These are phyloP conservation scores for Scaptomyza pallida DNA, from an alignment of 1,140 invertebrate genomes.

Conservation along the genomic window DNA sequence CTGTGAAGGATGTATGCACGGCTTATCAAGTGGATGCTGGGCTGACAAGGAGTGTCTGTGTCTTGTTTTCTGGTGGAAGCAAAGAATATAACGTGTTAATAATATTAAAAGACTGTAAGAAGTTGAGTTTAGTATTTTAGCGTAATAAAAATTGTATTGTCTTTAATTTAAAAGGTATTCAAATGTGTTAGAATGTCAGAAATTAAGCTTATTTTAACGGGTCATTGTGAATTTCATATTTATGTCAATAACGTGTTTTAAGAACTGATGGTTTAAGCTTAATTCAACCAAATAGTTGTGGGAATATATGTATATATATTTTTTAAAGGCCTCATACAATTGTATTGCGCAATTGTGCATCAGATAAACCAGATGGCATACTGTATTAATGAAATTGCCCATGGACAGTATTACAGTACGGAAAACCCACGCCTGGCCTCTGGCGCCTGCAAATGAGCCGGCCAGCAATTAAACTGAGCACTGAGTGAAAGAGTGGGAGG, in stretches of 20 bases:
- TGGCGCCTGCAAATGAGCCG: conserved; percentile 39
- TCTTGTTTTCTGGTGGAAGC: background rate
- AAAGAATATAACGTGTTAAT: background rate
- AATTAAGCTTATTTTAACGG: too few species aligned
- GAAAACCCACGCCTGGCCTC: conserved; percentile 31
- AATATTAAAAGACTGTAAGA: conserved; percentile 5
- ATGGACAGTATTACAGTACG: conserved; percentile 35
- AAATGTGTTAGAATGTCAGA: too few species aligned
- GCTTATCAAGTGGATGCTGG: conserved; percentile 45
- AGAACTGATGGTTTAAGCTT: too few species aligned
- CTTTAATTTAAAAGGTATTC: too few species aligned
- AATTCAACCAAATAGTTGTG: too few species aligned
- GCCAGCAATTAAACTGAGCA: conserved; percentile 68
- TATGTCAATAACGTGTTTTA: too few species aligned
- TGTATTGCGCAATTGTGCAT: conserved; percentile 4
- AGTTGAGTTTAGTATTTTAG: background rate
- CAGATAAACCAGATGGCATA: conserved; percentile 27
- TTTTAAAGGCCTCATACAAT: background rate
- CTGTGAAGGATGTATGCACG: conserved; percentile 48
- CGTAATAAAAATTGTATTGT: background rate
- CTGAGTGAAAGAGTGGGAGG: too few species aligned
- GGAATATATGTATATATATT: too few species aligned
- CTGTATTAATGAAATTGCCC: conserved; percentile 59
- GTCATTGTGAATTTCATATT: too few species aligned
- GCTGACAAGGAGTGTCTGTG: background rate